Percentiles rank a stretch among this genome's conserved stretches.
Conservation (phyloP, 2,888 invertebrate genomes). For the Drosophila cyrtoloma region DNA sequence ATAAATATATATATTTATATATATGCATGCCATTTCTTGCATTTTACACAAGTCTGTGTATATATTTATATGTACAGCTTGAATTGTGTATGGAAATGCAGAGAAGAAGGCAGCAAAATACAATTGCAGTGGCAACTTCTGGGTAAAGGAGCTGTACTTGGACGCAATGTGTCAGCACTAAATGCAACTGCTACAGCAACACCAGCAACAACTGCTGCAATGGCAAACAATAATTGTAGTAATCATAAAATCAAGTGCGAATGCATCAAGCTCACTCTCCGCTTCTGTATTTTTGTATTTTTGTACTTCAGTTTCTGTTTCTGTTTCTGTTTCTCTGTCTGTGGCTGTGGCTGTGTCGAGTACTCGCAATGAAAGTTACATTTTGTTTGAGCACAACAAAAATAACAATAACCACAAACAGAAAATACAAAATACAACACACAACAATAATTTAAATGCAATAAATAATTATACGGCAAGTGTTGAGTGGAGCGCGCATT, state of each 20-base stretch:
- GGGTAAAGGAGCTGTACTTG: conserved; percentile 50
- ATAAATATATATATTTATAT: conserved; percentile 7
- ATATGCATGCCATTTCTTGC: conserved; percentile 23
- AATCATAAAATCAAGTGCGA: conserved; percentile 80
- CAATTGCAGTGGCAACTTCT: conserved; percentile 66
- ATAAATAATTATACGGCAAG: conserved; percentile 82
- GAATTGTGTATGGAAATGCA: conserved; percentile 62
- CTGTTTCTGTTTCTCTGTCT: conserved; percentile 22
- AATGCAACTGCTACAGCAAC: conserved; percentile 30
- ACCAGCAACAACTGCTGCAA: conserved; percentile 28
- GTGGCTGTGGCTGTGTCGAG: conserved; percentile 20
- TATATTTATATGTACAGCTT: conserved; percentile 23
- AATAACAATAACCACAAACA: conserved; percentile 32
- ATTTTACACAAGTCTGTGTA: conserved; percentile 1
- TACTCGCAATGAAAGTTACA: conserved; percentile 56
- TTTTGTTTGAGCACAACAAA: conserved; percentile 60
- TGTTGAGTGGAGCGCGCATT: conserved; percentile 80
- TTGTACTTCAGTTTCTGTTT: conserved; percentile 23
- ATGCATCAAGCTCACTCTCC: conserved; percentile 60
- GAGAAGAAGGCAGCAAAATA: conserved; percentile 42
- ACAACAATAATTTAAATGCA: conserved; percentile 82
- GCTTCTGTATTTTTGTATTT: conserved; percentile 13
- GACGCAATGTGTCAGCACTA: conserved; percentile 52
- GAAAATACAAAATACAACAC: conserved; percentile 31
- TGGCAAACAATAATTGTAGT: conserved; percentile 69